These are phyloP conservation scores for Calidris pugnax DNA, from an alignment of 2,113 vertebrate genomes.

Conservation along the genomic window DNA sequence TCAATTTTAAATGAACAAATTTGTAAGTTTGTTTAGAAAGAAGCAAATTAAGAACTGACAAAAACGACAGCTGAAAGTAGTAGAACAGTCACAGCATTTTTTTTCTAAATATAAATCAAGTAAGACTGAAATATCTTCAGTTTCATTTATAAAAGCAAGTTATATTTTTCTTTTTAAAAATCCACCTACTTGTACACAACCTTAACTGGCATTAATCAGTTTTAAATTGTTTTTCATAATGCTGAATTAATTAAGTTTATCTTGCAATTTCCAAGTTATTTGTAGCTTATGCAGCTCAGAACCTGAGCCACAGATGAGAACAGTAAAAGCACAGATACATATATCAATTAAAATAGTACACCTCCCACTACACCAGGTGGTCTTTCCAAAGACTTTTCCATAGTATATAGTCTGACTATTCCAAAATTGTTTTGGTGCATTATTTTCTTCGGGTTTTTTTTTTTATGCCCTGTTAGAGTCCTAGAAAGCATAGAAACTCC, in stretches of 20 bases:
- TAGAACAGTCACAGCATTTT: neutral
- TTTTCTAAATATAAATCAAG: constrained; percentile 57
- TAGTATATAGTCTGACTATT: neutral
- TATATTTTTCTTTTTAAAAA: neutral
- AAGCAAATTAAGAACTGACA: constrained; percentile 65
- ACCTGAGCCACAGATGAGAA: neutral
- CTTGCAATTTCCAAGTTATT: neutral
- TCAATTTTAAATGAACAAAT: constrained; percentile 54
- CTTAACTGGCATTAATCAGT: neutral
- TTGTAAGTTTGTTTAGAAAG: constrained; percentile 48
- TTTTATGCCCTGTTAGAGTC: neutral
- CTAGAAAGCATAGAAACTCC: neutral
- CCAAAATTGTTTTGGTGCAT: neutral
- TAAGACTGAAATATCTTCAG: constrained; percentile 41
- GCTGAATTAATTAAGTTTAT: neutral
- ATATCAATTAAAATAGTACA: neutral
- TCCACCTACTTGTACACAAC: neutral
- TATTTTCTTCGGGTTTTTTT: neutral
- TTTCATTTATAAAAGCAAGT: constrained; percentile 35
- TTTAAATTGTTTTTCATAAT: neutral
- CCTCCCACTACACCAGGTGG: too few relatives aligned
- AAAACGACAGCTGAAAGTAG: constrained; percentile 57
- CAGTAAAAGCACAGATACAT: neutral
- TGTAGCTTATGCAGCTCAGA: neutral
- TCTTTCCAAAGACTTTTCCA: too few relatives aligned